Evolutionary conservation across 1,140 invertebrate genomes (phyloP).

Genomic region (Hylyphantes graminicola): DNA sequence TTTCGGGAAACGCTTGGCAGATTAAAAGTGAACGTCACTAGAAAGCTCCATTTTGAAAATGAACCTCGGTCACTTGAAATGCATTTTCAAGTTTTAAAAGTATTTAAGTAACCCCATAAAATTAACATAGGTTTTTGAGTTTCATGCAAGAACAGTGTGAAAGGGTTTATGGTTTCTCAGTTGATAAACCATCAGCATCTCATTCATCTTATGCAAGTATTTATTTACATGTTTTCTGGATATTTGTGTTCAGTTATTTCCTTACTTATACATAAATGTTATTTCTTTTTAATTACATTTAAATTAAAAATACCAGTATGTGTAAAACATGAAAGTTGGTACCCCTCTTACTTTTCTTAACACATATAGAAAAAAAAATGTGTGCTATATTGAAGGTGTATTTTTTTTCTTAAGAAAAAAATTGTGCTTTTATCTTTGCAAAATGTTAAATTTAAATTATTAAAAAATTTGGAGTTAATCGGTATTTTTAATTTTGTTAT

Average conservation of each 20-base stretch:
- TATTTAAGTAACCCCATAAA: constrained; percentile 63
- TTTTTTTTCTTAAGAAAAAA: too few species aligned
- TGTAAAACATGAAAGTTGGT: too few species aligned
- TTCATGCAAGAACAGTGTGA: not conserved
- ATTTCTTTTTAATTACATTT: too few species aligned
- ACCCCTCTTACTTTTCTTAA: too few species aligned
- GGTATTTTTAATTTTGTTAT: too few species aligned
- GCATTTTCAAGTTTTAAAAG: constrained; percentile 78
- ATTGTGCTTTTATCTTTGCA: too few species aligned
- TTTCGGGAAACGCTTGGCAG: constrained; percentile 77
- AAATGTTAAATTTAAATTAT: too few species aligned
- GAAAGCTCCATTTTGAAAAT: constrained; percentile 77
- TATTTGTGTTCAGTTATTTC: not conserved
- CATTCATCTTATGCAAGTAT: not conserved
- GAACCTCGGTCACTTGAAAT: constrained; percentile 73
- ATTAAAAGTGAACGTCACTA: constrained; percentile 74
- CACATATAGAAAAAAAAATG: too few species aligned
- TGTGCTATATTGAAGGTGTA: too few species aligned
- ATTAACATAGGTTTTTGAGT: not conserved
- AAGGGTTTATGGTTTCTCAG: not conserved
- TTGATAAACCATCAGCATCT: not conserved
- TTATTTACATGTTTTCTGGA: not conserved
- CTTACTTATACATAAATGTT: not conserved
- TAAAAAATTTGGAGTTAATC: too few species aligned
- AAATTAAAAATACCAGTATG: too few species aligned